Evolutionary conservation across 2,888 invertebrate genomes (phyloP).

Genomic region (Escarpia spicata): DNA sequence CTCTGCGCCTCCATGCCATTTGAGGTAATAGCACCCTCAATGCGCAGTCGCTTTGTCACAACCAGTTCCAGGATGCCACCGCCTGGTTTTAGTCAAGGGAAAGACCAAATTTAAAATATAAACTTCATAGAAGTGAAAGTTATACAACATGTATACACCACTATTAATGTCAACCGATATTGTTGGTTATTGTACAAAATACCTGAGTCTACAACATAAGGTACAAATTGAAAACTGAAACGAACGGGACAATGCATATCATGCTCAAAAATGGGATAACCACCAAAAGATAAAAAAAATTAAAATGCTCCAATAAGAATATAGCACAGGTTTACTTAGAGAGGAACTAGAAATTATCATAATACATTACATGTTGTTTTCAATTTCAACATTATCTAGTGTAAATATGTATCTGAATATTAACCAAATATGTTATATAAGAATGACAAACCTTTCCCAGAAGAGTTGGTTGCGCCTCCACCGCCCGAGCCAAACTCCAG

Average conservation of each 20-base stretch:
- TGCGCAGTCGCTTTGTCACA: slow-evolving; percentile 40
- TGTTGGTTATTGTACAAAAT: neutral
- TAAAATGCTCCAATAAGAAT: too few species aligned
- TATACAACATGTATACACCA: neutral
- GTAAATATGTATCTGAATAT: neutral
- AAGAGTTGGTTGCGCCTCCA: slow-evolving; percentile 38
- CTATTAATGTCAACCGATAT: neutral
- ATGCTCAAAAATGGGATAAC: too few species aligned
- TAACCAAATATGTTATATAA: neutral
- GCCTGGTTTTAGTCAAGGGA: slow-evolving; percentile 36
- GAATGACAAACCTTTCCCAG: slow-evolving; percentile 42
- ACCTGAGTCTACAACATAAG: neutral
- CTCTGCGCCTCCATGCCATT: slow-evolving; percentile 42
- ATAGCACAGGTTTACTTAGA: neutral
- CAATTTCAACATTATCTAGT: neutral
- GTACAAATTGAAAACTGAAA: neutral
- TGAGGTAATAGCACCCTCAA: slow-evolving; percentile 46
- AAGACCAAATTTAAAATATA: neutral
- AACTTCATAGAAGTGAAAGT: neutral
- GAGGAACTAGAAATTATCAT: neutral
- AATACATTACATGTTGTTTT: neutral
- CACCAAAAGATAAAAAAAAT: too few species aligned
- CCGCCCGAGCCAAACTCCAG: slow-evolving; percentile 34
- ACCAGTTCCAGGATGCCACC: slow-evolving; percentile 47
- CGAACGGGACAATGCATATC: too few species aligned